A percentile compares a stretch with the other conserved stretches of the same genome.
phyloP scores from a whole-genome alignment of 2,113 vertebrate species.

The Microcebus ravelobensis region DNA sequence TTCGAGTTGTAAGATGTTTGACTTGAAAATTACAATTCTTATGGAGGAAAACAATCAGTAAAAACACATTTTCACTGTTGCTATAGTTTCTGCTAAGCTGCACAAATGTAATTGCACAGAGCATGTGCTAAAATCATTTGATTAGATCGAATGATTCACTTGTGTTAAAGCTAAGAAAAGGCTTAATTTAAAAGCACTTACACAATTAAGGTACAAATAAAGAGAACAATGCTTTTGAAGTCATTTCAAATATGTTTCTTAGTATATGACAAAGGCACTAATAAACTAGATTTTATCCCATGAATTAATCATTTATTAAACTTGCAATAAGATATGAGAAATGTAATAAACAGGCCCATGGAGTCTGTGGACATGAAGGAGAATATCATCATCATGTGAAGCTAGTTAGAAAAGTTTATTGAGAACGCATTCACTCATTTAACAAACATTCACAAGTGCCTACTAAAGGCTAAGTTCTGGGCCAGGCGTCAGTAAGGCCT shows the following conservation, averaged over 20 bases:
- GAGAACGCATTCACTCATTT: not conserved
- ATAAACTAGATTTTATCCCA: not conserved
- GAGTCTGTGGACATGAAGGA: not conserved
- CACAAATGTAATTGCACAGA: constrained; percentile 54
- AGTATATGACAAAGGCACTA: not conserved
- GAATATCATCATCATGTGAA: not conserved
- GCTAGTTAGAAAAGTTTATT: not conserved
- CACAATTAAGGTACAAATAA: constrained; percentile 60
- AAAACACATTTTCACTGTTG: constrained; percentile 60
- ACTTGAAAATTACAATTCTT: constrained; percentile 49
- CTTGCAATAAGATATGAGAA: constrained; percentile 26
- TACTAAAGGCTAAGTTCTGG: not conserved
- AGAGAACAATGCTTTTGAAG: constrained; percentile 24
- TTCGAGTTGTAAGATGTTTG: constrained; percentile 55
- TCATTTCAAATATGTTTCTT: constrained; percentile 38
- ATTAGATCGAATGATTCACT: constrained; percentile 65
- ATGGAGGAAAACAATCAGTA: constrained; percentile 52
- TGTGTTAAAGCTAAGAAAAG: constrained; percentile 60
- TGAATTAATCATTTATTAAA: constrained; percentile 49
- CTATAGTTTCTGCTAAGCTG: constrained; percentile 68
- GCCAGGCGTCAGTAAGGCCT: not conserved
- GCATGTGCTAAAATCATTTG: constrained; percentile 52
- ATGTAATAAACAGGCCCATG: not conserved
- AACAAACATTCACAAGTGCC: not conserved
- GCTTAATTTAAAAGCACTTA: constrained; percentile 67